These are phyloP conservation scores for Protonibea diacanthus DNA, from an alignment of 2,797 vertebrate species.

Conservation along the genomic window DNA sequence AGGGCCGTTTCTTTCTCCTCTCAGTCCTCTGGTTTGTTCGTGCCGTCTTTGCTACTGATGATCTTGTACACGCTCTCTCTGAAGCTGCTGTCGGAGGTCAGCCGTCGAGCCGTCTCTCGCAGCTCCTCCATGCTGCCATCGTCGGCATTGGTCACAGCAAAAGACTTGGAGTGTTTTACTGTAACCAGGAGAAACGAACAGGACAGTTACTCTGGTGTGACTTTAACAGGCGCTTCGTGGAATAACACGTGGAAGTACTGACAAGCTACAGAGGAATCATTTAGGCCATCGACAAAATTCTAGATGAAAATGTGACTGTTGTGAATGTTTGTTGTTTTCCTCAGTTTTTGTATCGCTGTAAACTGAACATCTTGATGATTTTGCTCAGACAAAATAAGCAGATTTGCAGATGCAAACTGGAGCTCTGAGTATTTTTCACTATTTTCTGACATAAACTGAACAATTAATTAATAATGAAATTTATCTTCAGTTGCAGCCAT, in stretches of 20 bases:
- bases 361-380: background rate
- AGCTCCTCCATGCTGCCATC: slow-evolving; percentile 89
- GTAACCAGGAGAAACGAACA: slow-evolving; percentile 23
- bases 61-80: slow-evolving; percentile 91
- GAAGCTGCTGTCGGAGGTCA: slow-evolving; percentile 92
- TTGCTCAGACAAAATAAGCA: background rate
- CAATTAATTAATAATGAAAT: background rate
- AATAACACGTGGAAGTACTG: background rate
- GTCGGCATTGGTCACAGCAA: slow-evolving; percentile 84
- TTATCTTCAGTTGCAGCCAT: background rate
- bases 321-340: no score
- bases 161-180: slow-evolving; percentile 96
- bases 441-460: no score
- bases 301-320: background rate
- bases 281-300: background rate
- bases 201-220: background rate
- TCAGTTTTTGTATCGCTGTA: background rate
- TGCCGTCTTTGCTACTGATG: slow-evolving; percentile 80
- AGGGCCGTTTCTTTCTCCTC: background rate
- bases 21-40: slow-evolving; percentile 64
- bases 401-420: background rate
- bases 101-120: slow-evolving; percentile 88
- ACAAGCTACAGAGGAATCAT: background rate
- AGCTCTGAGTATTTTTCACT: background rate
- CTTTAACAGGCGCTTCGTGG: background rate